phyloP scores from a whole-genome alignment of 1,140 invertebrate genomes.

The Pseudomyrmex sp. region DNA sequence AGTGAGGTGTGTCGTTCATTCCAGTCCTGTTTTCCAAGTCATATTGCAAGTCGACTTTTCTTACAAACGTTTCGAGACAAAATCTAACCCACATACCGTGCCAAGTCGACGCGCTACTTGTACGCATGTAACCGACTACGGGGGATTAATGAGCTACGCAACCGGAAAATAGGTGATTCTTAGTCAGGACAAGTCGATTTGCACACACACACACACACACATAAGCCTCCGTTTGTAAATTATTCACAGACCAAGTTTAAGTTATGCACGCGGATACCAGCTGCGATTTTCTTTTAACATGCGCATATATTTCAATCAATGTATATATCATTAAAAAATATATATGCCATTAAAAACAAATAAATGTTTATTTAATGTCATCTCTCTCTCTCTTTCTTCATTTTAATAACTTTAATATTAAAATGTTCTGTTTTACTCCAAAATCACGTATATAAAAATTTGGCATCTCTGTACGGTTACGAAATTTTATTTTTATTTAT shows the following conservation, averaged over 20 bases:
- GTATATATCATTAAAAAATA: background rate
- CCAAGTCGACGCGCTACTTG: slow-evolving; percentile 2
- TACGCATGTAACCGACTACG: background rate
- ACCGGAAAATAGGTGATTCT: slow-evolving; percentile 12
- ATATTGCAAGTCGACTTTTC: slow-evolving; percentile 18
- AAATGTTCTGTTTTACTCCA: background rate
- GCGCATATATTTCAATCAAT: background rate
- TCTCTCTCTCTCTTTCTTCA: too few relatives aligned
- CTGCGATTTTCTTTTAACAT: background rate
- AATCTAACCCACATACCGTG: slow-evolving; percentile 17
- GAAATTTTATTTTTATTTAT: background rate
- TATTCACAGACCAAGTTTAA: slow-evolving; percentile 20
- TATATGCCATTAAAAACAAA: background rate
- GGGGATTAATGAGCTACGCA: background rate
- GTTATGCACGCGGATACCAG: background rate
- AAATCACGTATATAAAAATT: background rate
- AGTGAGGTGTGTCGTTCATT: slow-evolving; percentile 24
- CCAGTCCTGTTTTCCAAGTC: slow-evolving; percentile 21
- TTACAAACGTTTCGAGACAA: slow-evolving; percentile 4
- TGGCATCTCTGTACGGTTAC: background rate
- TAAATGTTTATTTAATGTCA: too few relatives aligned
- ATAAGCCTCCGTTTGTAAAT: slow-evolving; percentile 9
- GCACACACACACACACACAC: background rate
- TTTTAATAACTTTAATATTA: background rate
- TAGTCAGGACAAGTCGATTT: slow-evolving; percentile 10